phyloP scores from a whole-genome alignment of 2,888 invertebrate genomes.

The Drosophila acutilabella region DNA sequence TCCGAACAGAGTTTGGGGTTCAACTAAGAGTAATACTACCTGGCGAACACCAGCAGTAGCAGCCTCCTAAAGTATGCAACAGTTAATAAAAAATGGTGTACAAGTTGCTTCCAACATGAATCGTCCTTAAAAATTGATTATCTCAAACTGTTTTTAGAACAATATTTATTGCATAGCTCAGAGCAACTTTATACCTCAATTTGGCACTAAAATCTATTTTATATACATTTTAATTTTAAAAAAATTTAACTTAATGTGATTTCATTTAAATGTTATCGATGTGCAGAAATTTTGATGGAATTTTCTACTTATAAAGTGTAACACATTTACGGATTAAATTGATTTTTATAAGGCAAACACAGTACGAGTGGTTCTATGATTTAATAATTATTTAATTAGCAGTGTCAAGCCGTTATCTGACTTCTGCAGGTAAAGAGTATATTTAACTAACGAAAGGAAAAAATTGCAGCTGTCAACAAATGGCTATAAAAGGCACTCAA shows the following conservation, averaged over 20 bases:
- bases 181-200: too few relatives aligned
- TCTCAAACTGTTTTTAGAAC: background rate
- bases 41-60: constrained; percentile 29
- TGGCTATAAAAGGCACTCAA: constrained; percentile 24
- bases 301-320: background rate
- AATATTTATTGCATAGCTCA: background rate
- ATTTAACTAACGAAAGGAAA: background rate
- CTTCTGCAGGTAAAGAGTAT: background rate
- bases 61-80: constrained; percentile 67
- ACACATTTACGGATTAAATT: too few relatives aligned
- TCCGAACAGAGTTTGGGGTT: constrained; percentile 33
- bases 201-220: too few relatives aligned
- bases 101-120: constrained; percentile 22
- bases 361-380: too few relatives aligned
- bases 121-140: constrained; percentile 31
- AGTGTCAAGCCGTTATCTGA: too few relatives aligned
- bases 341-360: too few relatives aligned
- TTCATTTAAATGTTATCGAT: background rate
- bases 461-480: background rate
- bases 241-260: background rate
- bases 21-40: constrained; percentile 8
- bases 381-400: too few relatives aligned
- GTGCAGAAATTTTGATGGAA: too few relatives aligned
- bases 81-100: constrained; percentile 59
- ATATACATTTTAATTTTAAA: background rate